A percentile compares a stretch with the other conserved stretches of the same genome.
These are phyloP conservation scores for Aplysia californica DNA, from an alignment of 1,140 invertebrate genomes.

Conservation along the genomic window DNA sequence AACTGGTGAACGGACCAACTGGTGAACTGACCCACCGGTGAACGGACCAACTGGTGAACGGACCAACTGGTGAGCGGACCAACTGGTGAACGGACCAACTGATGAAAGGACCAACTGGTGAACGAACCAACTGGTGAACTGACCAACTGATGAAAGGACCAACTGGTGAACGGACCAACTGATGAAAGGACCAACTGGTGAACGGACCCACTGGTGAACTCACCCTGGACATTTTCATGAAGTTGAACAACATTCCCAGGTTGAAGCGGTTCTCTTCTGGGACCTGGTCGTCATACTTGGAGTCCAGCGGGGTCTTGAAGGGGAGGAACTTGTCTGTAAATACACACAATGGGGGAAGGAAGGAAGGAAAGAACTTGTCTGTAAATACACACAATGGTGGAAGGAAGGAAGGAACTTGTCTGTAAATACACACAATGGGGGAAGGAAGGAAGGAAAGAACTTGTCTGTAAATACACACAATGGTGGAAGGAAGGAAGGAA, in stretches of 20 bases:
- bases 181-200: too few relatives aligned
- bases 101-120: too few relatives aligned
- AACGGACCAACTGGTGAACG: too few relatives aligned
- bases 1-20: too few relatives aligned
- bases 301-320: constrained; percentile 91
- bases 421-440: constrained; percentile 33
- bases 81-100: too few relatives aligned
- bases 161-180: too few relatives aligned
- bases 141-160: too few relatives aligned
- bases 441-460: neutral
- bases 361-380: neutral
- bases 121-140: too few relatives aligned
- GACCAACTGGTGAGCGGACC: too few relatives aligned
- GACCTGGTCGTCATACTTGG: constrained; percentile 82
- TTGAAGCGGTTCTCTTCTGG: constrained; percentile 83
- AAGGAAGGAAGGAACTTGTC: constrained; percentile 78
- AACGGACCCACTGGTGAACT: too few relatives aligned
- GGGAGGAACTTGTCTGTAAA: constrained; percentile 74
- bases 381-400: neutral
- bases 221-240: constrained; percentile 74
- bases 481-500: too few relatives aligned
- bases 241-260: constrained; percentile 80
- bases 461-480: neutral
- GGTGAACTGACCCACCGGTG: too few relatives aligned
- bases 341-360: neutral